Conservation (phyloP, 2,888 invertebrate genomes). For the Lithophane ornitopus region DNA sequence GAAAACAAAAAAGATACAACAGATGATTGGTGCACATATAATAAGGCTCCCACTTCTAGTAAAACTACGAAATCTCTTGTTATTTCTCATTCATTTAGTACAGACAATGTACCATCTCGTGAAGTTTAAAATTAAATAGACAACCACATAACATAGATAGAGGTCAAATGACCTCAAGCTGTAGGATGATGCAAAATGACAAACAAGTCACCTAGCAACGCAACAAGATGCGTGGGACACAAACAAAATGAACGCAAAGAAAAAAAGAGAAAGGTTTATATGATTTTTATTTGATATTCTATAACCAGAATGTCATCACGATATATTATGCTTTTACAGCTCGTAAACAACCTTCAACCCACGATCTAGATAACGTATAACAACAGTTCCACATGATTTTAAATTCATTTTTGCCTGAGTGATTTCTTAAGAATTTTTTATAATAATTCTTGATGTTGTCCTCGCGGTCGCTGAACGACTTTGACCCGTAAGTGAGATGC, state of each 20-base stretch:
- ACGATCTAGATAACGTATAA: slow-evolving; percentile 39
- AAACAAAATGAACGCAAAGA: slow-evolving; percentile 40
- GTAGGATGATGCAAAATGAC: slow-evolving; percentile 57
- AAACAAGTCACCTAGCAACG: slow-evolving; percentile 51
- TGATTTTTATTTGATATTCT: slow-evolving; percentile 36
- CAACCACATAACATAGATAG: slow-evolving; percentile 27
- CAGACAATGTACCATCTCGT: slow-evolving; percentile 7
- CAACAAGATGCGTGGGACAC: slow-evolving; percentile 41
- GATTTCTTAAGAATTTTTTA: slow-evolving; percentile 61
- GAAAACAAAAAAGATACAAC: neutral
- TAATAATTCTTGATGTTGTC: slow-evolving; percentile 49
- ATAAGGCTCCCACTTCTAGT: slow-evolving; percentile 7
- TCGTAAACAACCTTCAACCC: slow-evolving; percentile 52
- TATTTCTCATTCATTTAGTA: neutral
- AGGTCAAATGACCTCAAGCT: slow-evolving; percentile 57
- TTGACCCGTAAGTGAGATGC: slow-evolving; percentile 64
- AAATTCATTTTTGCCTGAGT: slow-evolving; percentile 41
- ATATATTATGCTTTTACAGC: slow-evolving; percentile 41
- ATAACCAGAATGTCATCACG: slow-evolving; percentile 54
- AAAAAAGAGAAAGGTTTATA: slow-evolving; percentile 54
- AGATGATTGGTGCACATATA: slow-evolving; percentile 19
- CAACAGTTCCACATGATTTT: slow-evolving; percentile 37
- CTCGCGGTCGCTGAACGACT: slow-evolving; percentile 63
- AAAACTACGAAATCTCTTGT: slow-evolving; percentile 3
- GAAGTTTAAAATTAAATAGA: slow-evolving; percentile 32